Conservation (phyloP, 2,797 vertebrate genomes). For the Eupleurogrammus muticus region DNA sequence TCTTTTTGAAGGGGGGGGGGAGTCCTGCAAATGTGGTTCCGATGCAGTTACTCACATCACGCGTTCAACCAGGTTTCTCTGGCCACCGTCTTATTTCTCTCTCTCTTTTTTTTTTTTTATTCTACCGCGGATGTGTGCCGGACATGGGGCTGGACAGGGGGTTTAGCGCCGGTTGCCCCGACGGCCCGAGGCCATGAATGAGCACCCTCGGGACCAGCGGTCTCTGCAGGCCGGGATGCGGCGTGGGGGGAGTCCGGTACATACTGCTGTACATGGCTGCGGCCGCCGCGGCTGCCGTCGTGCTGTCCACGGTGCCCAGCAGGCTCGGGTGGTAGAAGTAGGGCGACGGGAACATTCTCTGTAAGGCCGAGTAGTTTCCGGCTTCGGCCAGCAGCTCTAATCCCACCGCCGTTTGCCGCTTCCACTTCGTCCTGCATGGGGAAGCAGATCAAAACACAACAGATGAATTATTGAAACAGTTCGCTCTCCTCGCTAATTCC, state of each 20-base stretch:
- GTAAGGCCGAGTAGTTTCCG: constrained; percentile 90
- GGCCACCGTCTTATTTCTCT: constrained; percentile 51
- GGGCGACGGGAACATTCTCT: constrained; percentile 94
- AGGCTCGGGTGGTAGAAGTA: constrained; percentile 96
- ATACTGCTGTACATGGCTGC: constrained; percentile 99
- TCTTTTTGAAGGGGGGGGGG: constrained; percentile 68
- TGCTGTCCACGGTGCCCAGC: constrained; percentile 96
- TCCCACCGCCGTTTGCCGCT: constrained; percentile 93
- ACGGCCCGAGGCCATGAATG: constrained; percentile 96
- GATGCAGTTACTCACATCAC: constrained; percentile 80
- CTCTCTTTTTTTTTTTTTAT: constrained; percentile 77
- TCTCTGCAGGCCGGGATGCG: constrained; percentile 95
- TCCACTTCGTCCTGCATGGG: constrained; percentile 94
- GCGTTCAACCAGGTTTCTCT: constrained; percentile 64
- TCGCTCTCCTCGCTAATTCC: constrained; percentile 60
- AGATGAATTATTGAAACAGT: constrained; percentile 80
- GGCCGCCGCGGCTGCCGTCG: constrained; percentile 94
- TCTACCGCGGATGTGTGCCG: constrained; percentile 94
- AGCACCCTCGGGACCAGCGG: constrained; percentile 96
- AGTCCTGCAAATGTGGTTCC: constrained; percentile 80
- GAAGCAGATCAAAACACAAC: constrained; percentile 81
- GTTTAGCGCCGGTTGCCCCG: constrained; percentile 95
- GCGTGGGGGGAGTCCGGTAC: constrained; percentile 97
- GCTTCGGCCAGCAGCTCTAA: constrained; percentile 89
- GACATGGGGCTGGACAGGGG: constrained; percentile 91